These are phyloP conservation scores for Chaetorhynchus papuensis DNA, from an alignment of 2,113 vertebrate species.

Conservation along the genomic window DNA sequence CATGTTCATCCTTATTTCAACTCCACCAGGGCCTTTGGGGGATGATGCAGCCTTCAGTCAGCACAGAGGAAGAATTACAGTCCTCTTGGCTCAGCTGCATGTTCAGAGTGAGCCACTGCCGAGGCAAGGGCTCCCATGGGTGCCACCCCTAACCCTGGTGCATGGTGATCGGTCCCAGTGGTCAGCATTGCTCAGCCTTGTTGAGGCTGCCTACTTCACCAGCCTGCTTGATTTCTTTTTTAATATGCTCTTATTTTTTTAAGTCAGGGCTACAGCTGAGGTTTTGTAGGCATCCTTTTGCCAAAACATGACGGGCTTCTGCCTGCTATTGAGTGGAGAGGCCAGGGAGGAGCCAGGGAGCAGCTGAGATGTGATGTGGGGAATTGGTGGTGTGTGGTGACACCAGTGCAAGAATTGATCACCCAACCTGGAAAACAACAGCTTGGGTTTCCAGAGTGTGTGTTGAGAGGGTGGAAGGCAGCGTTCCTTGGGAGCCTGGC, in stretches of 20 bases:
- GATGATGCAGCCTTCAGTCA: background rate
- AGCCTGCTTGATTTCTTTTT: background rate
- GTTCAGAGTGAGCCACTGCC: background rate
- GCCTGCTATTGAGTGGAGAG: background rate
- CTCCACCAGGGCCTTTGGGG: background rate
- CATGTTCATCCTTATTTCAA: background rate
- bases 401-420: background rate
- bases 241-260: background rate
- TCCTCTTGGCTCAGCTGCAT: rapidly evolving
- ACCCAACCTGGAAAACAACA: background rate
- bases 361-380: background rate
- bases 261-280: background rate
- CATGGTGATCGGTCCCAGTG: background rate
- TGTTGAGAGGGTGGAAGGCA: background rate
- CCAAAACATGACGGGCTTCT: background rate
- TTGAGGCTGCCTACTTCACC: background rate
- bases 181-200: background rate
- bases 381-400: background rate
- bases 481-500: background rate
- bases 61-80: background rate
- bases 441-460: rapidly evolving
- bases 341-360: background rate
- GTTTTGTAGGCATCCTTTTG: background rate
- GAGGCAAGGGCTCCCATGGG: background rate
- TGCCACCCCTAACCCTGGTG: background rate